Evolutionary conservation across 1,140 invertebrate species (phyloP), one percentile per base, ranked within the genome.

Genomic region (Caenorhabditis latens): DNA sequence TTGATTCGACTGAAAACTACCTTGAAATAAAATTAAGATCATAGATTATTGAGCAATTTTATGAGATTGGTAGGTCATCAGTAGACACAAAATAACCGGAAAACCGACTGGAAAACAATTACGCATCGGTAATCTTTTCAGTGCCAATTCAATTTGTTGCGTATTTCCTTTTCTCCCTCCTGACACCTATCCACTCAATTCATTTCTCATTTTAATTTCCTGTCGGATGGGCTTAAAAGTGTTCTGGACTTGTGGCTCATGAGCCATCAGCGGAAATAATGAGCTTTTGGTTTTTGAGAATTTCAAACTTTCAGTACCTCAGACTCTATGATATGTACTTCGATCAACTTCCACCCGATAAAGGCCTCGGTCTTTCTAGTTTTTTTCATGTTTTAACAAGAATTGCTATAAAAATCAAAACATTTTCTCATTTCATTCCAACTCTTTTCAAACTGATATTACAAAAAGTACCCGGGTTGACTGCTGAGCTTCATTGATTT

Each of bases 71-170:
- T 43, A 43, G 43, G 43, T n/a, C 67, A 75, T 16, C 13, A 46
- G 13, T 48, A 48, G 43, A 43, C 67, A 48, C 67, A 13, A 75
- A 43, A 75, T 75, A 2, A 75, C 14, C 46, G 42, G 19, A 46
- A 75, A 75, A 75, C 32, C 13, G 40, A 40, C 16, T 61, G 63
- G n/a, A 42, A 75, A 75, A 75, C 67, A 75, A 75, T 75, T 75
- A 75, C 67, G 67, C 40, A 75, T 75, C 43, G 43, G 67, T 75
- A 75, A 75, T 75, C 67, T 42, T 67, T 67, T 75, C 46, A 11
- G 42, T 32, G 42, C 14, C 67, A 48, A 43, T 46, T 75, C 43
- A 48, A 75, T 75, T 75, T 48, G 42, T n/a, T 75, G 67, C 43
- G 67, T 9, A 75, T 75, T 48, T 75, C 43, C 43, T 8, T 40